Percentiles rank a stretch among this genome's conserved stretches.
Evolutionary conservation across 2,888 invertebrate genomes (phyloP).

Genomic region (Lumbricus terrestris): DNA sequence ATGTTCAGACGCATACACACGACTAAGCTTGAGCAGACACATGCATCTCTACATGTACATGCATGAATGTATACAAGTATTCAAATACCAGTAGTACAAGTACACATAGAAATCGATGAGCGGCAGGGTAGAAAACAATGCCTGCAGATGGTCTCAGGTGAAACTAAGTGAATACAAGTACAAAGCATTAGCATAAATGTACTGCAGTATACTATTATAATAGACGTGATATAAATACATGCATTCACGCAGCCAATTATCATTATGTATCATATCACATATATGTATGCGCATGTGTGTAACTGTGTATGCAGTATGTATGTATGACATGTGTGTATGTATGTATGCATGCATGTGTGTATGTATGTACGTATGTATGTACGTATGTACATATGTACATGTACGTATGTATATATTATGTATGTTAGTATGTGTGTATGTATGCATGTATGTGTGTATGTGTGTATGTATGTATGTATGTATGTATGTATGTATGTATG

Average conservation of each 20-base stretch:
- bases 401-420: too few relatives aligned
- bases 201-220: too few relatives aligned
- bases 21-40: too few relatives aligned
- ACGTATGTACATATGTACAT: too few relatives aligned
- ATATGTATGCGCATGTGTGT: neutral
- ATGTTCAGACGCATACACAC: neutral
- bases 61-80: neutral
- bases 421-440: too few relatives aligned
- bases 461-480: neutral
- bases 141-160: neutral
- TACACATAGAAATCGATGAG: neutral
- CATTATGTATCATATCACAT: neutral
- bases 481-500: too few relatives aligned
- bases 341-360: neutral
- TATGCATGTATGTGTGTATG: too few relatives aligned
- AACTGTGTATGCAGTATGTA: too few relatives aligned
- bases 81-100: too few relatives aligned
- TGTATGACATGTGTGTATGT: neutral
- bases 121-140: neutral
- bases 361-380: too few relatives aligned
- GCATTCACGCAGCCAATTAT: neutral
- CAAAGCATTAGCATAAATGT: neutral
- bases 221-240: neutral
- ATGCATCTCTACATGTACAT: neutral
- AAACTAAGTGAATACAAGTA: neutral